phyloP scores from a whole-genome alignment of 2,113 vertebrate species.

The Chloebia gouldiae region DNA sequence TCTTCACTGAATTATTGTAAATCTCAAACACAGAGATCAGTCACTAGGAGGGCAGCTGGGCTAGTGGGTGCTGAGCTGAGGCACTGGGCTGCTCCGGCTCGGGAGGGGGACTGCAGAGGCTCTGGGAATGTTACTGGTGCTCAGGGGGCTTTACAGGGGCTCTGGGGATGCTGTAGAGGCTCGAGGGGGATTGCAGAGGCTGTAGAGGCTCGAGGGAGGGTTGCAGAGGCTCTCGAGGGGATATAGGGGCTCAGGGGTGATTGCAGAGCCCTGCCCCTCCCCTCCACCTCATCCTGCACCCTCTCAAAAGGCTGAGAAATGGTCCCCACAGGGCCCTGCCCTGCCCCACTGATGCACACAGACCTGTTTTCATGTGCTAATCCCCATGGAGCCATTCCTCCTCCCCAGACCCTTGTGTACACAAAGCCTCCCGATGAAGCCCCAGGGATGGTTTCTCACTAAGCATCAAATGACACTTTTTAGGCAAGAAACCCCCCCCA shows the following conservation, averaged over 20 bases:
- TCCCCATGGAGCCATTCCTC: conserved; percentile 43
- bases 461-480: conserved; percentile 52
- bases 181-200: background rate
- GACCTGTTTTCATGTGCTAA: conserved; percentile 32
- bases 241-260: background rate
- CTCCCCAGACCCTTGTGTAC: conserved; percentile 17
- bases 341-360: background rate
- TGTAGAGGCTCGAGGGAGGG: background rate
- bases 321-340: background rate
- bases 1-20: background rate
- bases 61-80: background rate
- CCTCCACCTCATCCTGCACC: background rate
- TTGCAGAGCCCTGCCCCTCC: background rate
- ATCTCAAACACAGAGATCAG: background rate
- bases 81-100: background rate
- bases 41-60: background rate
- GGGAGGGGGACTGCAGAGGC: background rate
- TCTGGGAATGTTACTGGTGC: background rate
- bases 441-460: conserved; percentile 34
- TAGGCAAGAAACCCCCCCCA: background rate
- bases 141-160: background rate
- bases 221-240: background rate
- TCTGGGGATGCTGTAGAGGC: background rate
- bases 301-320: background rate
- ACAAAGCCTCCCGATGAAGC: conserved; percentile 25